phyloP scores from a whole-genome alignment of 2,113 vertebrate species.

The Pseudopodoces humilis region DNA sequence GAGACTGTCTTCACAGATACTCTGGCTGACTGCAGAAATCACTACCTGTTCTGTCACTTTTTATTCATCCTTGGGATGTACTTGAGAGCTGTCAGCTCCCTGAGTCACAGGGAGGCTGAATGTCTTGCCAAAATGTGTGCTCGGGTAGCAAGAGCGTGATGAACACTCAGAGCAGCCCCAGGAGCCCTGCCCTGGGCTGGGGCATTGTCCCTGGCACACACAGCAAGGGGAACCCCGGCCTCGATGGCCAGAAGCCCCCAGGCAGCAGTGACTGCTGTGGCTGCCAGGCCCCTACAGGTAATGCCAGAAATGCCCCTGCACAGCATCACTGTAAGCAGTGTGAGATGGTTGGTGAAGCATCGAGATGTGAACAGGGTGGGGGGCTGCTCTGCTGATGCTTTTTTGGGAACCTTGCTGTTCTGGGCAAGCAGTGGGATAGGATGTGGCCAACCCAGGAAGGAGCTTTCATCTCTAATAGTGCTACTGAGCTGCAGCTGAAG shows the following conservation, averaged over 20 bases:
- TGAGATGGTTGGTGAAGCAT: not conserved
- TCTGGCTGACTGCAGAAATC: not conserved
- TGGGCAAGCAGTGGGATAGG: not conserved
- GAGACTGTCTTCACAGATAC: not conserved
- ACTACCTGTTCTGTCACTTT: not conserved
- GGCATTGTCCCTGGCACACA: not conserved
- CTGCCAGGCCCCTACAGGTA: not conserved
- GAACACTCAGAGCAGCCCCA: not conserved
- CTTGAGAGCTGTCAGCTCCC: conserved; percentile 40
- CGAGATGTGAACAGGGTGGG: rapidly evolving
- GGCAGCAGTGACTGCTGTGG: not conserved
- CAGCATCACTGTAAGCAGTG: rapidly evolving
- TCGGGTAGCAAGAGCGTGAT: not conserved
- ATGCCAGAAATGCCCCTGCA: not conserved
- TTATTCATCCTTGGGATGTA: conserved; percentile 32
- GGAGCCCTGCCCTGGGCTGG: not conserved
- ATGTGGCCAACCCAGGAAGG: rapidly evolving
- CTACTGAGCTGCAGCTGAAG: not conserved
- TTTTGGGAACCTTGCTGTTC: not conserved
- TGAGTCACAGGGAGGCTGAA: not conserved
- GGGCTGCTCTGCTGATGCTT: not conserved
- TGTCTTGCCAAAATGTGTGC: not conserved
- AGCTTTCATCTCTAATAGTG: not conserved
- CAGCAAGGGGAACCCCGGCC: not conserved
- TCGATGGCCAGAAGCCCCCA: not conserved